Conservation (phyloP, 2,113 vertebrate species). For the Nibea coibor region DNA sequence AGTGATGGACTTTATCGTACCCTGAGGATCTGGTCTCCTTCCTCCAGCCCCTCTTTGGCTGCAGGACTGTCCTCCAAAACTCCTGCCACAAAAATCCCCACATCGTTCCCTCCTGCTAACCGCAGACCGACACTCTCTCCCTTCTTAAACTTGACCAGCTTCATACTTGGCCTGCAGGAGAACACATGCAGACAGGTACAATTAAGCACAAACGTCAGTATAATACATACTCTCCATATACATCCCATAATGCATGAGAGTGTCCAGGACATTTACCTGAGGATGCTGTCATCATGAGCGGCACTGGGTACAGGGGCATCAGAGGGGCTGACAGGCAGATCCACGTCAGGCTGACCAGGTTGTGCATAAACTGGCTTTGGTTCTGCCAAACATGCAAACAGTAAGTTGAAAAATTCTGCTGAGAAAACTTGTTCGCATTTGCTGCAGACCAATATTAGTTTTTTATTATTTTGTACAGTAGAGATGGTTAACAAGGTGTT, state of each 20-base stretch:
- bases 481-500: neutral
- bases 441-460: neutral
- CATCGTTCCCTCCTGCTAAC: conserved; percentile 97
- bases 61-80: conserved; percentile 98
- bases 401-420: neutral
- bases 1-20: conserved; percentile 75
- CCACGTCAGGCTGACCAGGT: conserved; percentile 97
- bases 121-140: conserved; percentile 97
- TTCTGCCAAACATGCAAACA: conserved; percentile 83
- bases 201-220: conserved; percentile 22
- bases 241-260: neutral
- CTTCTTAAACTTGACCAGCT: conserved; percentile 98
- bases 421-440: neutral
- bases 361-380: conserved; percentile 98
- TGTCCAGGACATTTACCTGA: conserved; percentile 83
- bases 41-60: conserved; percentile 96
- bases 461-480: too few relatives aligned
- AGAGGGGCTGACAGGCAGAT: conserved; percentile 96
- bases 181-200: conserved; percentile 29
- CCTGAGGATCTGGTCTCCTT: conserved; percentile 99
- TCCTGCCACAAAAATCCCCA: conserved; percentile 98
- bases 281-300: conserved; percentile 94
- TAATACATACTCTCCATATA: neutral
- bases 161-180: conserved; percentile 95
- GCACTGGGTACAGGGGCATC: conserved; percentile 94